These are phyloP conservation scores for Eremophila alpestris DNA, from an alignment of 2,797 vertebrate species.

Conservation along the genomic window DNA sequence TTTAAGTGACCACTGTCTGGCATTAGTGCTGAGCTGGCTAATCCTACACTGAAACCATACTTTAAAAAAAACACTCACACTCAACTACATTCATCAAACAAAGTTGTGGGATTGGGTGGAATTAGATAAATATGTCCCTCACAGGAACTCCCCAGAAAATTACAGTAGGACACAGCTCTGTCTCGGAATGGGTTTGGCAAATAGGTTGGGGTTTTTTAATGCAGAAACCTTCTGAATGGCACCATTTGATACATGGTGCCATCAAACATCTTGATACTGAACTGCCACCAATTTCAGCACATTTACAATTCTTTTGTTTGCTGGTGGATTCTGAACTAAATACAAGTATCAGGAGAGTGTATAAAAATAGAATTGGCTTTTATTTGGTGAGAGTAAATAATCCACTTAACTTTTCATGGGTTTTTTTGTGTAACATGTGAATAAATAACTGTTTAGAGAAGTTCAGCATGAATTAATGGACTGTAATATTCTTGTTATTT, in stretches of 20 bases:
- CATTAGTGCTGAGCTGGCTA: slow-evolving; percentile 73
- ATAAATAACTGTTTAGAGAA: slow-evolving; percentile 40
- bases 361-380: slow-evolving; percentile 51
- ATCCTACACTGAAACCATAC: slow-evolving; percentile 63
- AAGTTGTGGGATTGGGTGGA: slow-evolving; percentile 62
- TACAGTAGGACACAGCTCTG: slow-evolving; percentile 62
- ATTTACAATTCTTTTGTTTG: background rate
- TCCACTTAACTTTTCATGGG: background rate
- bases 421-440: background rate
- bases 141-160: slow-evolving; percentile 71
- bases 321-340: slow-evolving; percentile 27
- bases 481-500: background rate
- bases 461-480: background rate
- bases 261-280: background rate
- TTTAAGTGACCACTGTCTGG: slow-evolving; percentile 74
- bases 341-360: background rate
- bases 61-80: slow-evolving; percentile 64
- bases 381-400: slow-evolving; percentile 29
- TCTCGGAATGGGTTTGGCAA: slow-evolving; percentile 72
- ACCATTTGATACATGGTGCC: background rate
- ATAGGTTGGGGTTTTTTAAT: background rate
- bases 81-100: slow-evolving; percentile 73
- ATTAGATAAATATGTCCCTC: slow-evolving; percentile 70
- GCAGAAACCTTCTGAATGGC: slow-evolving; percentile 20
- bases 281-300: background rate